A percentile compares a stretch with the other conserved stretches of the same genome.
Evolutionary conservation across 64 coral and sea anemone genomes (phyloP).

Genomic region (Pocillopora damicornis): DNA sequence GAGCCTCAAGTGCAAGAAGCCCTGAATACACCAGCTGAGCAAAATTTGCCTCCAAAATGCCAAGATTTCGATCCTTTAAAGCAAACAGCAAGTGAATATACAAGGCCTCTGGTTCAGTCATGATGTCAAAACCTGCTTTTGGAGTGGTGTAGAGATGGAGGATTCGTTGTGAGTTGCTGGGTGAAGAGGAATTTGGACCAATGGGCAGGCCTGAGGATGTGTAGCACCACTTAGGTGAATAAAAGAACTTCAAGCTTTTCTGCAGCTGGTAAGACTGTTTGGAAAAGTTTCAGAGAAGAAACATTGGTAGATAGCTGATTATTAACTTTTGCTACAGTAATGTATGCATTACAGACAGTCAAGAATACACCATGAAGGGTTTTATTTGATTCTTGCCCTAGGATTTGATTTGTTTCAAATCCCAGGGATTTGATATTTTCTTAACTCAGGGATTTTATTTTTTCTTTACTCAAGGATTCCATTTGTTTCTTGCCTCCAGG

Average conservation of each 20-base stretch:
- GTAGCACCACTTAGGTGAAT: conserved; percentile 22
- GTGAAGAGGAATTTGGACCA: conserved; percentile 30
- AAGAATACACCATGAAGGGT: too few relatives aligned
- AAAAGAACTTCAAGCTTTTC: conserved; percentile 43
- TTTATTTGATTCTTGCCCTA: too few relatives aligned
- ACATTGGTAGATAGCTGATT: not conserved
- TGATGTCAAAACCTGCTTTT: conserved; percentile 24
- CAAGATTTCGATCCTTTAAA: conserved; percentile 54
- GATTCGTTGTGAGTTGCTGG: conserved; percentile 35
- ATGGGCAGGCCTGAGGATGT: conserved; percentile 16
- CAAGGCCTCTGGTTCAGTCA: conserved; percentile 45
- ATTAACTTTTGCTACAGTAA: too few relatives aligned
- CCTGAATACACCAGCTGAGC: conserved; percentile 30
- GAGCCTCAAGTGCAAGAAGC: not conserved
- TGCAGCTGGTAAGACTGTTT: conserved; percentile 16
- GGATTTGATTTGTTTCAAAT: too few relatives aligned
- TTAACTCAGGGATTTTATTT: too few relatives aligned
- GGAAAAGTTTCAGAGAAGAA: not conserved
- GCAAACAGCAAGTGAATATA: conserved; percentile 58
- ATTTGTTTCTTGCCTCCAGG: too few relatives aligned
- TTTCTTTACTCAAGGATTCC: too few relatives aligned
- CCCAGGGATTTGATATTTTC: too few relatives aligned
- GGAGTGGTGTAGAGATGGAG: conserved; percentile 43
- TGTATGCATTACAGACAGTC: too few relatives aligned
- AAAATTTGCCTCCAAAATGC: conserved; percentile 29